Evolutionary conservation across 2,797 vertebrate genomes (phyloP).

Genomic region (Euphonia xanthogaster): DNA sequence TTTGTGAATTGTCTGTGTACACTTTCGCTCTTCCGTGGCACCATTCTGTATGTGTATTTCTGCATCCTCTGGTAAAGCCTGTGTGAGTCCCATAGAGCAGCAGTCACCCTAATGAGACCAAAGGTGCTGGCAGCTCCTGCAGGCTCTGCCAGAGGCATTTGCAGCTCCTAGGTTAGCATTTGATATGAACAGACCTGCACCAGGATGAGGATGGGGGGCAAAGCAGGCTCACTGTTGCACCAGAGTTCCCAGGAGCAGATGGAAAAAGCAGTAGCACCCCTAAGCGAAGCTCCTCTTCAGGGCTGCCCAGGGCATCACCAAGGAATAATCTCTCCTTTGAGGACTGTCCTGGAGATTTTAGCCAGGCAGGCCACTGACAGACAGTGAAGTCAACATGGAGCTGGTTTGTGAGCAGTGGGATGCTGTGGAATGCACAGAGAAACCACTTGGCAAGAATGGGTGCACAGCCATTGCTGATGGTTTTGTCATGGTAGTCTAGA

Average conservation of each 20-base stretch:
- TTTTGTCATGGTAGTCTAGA: neutral
- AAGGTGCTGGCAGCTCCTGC: neutral
- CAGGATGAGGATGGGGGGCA: neutral
- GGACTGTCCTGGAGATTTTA: neutral
- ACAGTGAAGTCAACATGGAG: neutral
- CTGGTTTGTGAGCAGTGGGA: neutral
- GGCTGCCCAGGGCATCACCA: neutral
- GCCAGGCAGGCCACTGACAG: neutral
- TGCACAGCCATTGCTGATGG: neutral
- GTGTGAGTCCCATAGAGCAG: fast-evolving
- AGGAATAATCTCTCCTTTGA: neutral
- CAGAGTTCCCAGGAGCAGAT: fast-evolving
- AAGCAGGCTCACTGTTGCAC: neutral
- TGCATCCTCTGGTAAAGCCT: neutral
- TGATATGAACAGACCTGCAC: fast-evolving
- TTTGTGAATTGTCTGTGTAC: neutral
- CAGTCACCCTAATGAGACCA: fast-evolving
- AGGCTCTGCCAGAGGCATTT: neutral
- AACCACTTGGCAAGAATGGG: neutral
- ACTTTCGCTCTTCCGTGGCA: neutral
- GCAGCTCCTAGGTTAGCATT: neutral
- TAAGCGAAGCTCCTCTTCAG: neutral
- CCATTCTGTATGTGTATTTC: neutral
- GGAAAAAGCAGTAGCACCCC: neutral
- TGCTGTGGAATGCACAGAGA: neutral